Evolutionary conservation across 2,888 invertebrate genomes (phyloP).

Genomic region (Melanophora roralis): DNA sequence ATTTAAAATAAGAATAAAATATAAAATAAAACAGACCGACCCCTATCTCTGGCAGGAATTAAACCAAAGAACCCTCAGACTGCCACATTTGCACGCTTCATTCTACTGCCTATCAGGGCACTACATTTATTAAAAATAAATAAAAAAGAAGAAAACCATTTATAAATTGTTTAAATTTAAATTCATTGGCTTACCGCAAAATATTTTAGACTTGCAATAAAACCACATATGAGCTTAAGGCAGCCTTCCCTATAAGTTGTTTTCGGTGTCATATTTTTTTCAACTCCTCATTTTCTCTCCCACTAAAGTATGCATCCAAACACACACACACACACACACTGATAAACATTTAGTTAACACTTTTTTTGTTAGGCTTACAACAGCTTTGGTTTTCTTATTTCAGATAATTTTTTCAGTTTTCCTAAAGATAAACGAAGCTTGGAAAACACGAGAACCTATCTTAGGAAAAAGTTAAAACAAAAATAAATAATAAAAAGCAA

Average conservation of each 20-base stretch:
- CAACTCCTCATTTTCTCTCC: conserved; percentile 6
- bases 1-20: too few relatives aligned
- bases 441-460: conserved; percentile 60
- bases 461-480: conserved; percentile 45
- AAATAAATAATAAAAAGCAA: background rate
- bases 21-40: too few relatives aligned
- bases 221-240: conserved; percentile 15
- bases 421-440: conserved; percentile 54
- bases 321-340: background rate
- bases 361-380: conserved; percentile 52
- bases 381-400: conserved; percentile 55
- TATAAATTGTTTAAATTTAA: background rate
- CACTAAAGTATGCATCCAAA: background rate
- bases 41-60: too few relatives aligned
- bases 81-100: too few relatives aligned
- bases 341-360: conserved; percentile 39
- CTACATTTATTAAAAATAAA: background rate
- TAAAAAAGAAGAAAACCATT: too few relatives aligned
- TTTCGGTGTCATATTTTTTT: conserved; percentile 57
- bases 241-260: conserved; percentile 58
- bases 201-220: background rate
- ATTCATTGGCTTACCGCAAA: background rate
- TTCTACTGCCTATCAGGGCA: too few relatives aligned
- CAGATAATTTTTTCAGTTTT: conserved; percentile 25
- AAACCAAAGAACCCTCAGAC: too few relatives aligned